Evolutionary conservation across 2,888 invertebrate genomes (phyloP), one percentile per base, ranked within the genome.

Genomic region (Hololepta plana): DNA sequence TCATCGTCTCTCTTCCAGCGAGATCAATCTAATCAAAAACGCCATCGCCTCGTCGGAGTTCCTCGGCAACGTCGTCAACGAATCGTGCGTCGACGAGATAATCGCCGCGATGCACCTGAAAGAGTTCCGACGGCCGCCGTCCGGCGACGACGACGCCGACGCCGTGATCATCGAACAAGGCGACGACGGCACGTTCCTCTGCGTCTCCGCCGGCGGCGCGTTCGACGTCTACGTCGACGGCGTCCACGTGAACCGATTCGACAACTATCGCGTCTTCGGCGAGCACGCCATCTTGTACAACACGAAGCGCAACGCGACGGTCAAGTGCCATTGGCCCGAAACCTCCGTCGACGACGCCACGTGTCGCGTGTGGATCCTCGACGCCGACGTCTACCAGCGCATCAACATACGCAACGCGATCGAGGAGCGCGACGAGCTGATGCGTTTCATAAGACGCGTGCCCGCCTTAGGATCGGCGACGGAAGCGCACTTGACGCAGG

Each of bases 251-350:
- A 74, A 74, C 20, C 75, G 64, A 30, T 79, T 95, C 50, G 75
- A 76, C 0, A 69, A 81, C 0, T 84, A 82, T 4, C 67, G 76
- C 44, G 72, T 85, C 33, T 68, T 93, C 59, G 93, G 95, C 2
- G 95, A 95, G 59, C 60, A 95, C 26, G 91, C 93, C 5, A 75
- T 95, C 38, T 60, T 95, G 14, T 93, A 95, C 55, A 90, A 90
- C 56, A 88, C 90, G 17, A 85, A 82, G 44, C 62, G 91, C 35
- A 76, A 84, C 36, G 88, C 90, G 1, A 81, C 87, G 1, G 77
- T 91, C 32, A 62, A 68, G 56, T 79, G 84, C 76, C n/a, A n/a
- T n/a, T n/a, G n/a, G n/a, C n/a, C n/a, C n/a, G n/a, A n/a, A n/a
- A n/a, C n/a, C n/a, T n/a, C n/a, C n/a, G n/a, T n/a, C n/a, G n/a